These are phyloP conservation scores for Chymomyza caudatula DNA, from an alignment of 2,888 invertebrate genomes.

Conservation along the genomic window DNA sequence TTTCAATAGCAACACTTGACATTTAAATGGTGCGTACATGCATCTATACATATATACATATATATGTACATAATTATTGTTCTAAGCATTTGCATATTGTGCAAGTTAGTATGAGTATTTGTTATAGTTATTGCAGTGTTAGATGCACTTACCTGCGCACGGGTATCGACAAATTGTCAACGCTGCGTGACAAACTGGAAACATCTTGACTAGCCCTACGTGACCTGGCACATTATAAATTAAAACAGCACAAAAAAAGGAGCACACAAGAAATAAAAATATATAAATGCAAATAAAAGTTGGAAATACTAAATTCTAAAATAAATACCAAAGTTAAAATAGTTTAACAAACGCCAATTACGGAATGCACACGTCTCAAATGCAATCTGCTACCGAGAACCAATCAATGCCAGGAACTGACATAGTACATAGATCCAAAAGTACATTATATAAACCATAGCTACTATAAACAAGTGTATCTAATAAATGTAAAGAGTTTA, in stretches of 20 bases:
- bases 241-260: slow-evolving; percentile 40
- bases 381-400: neutral
- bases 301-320: slow-evolving; percentile 10
- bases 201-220: slow-evolving; percentile 92
- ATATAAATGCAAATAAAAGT: slow-evolving; percentile 8
- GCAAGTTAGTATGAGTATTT: slow-evolving; percentile 11
- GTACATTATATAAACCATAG: no score
- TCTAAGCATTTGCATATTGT: neutral
- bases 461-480: no score
- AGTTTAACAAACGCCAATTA: slow-evolving; percentile 61
- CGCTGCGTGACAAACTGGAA: slow-evolving; percentile 82
- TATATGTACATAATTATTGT: slow-evolving; percentile 16
- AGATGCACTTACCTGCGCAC: slow-evolving; percentile 80
- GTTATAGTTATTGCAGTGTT: slow-evolving; percentile 12
- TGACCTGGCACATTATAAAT: slow-evolving; percentile 82
- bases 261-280: slow-evolving; percentile 20
- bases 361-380: slow-evolving; percentile 42
- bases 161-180: slow-evolving; percentile 82
- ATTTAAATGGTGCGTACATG: slow-evolving; percentile 3
- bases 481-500: no score
- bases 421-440: no score
- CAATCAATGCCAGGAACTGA: neutral
- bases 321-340: slow-evolving; percentile 4
- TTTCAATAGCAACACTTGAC: neutral
- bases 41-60: slow-evolving; percentile 5